These are phyloP conservation scores for Ormyrus pomaceus DNA, from an alignment of 2,888 invertebrate species.

Conservation along the genomic window DNA sequence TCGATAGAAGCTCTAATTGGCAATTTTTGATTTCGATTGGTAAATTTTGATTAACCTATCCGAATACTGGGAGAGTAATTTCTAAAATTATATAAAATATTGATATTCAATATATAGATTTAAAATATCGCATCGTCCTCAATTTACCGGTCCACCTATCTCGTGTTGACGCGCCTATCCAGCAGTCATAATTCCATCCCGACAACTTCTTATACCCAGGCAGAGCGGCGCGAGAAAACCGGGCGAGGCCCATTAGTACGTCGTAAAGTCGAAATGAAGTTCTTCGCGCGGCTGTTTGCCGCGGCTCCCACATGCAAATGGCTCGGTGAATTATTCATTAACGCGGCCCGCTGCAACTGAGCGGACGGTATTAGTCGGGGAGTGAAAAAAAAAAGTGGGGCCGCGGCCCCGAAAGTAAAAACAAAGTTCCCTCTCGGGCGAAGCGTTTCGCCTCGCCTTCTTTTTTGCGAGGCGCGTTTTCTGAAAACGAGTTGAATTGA, in stretches of 20 bases:
- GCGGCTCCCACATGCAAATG: slow-evolving; percentile 61
- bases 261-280: slow-evolving; percentile 60
- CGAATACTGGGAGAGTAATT: no score
- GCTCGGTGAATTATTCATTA: slow-evolving; percentile 64
- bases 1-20: no score
- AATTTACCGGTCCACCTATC: no score
- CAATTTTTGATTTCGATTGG: no score
- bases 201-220: no score
- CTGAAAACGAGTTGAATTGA: slow-evolving; percentile 8
- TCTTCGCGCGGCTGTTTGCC: slow-evolving; percentile 57
- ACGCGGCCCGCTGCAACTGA: slow-evolving; percentile 21
- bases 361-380: neutral
- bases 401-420: neutral
- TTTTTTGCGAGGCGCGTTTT: neutral
- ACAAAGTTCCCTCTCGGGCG: slow-evolving; percentile 2
- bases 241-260: slow-evolving; percentile 21
- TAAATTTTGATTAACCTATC: no score
- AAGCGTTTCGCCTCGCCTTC: neutral
- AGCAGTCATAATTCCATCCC: no score
- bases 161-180: no score
- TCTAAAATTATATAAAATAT: no score
- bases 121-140: no score
- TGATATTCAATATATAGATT: no score
- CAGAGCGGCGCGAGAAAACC: no score
- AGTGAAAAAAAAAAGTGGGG: neutral